These are phyloP conservation scores for Halocynthia aurantium DNA, from an alignment of 23 tunicate genomes.

Conservation along the genomic window DNA sequence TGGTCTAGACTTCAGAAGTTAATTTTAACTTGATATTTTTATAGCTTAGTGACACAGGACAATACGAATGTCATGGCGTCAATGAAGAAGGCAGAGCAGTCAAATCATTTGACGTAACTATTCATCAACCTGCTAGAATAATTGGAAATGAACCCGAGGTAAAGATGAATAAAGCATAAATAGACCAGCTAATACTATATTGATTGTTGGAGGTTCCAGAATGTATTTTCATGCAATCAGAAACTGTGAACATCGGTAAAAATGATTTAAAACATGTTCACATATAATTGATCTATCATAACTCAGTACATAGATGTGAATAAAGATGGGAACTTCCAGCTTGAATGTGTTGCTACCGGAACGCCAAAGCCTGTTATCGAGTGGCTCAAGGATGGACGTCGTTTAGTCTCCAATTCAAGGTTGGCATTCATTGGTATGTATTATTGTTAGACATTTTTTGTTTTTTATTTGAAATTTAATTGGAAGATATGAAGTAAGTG, in stretches of 20 bases:
- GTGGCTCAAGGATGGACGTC: constrained; percentile 69
- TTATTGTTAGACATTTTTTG: background rate
- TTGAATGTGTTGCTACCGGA: constrained; percentile 83
- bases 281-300: constrained; percentile 1
- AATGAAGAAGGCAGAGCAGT: constrained; percentile 80
- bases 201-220: background rate
- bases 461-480: background rate
- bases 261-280: too few species aligned
- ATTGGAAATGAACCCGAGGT: constrained; percentile 14
- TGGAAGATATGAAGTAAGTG: constrained; percentile 36
- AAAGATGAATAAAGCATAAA: background rate
- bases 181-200: background rate
- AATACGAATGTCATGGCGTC: constrained; percentile 65
- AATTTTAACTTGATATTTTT: background rate
- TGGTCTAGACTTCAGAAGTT: background rate
- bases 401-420: background rate
- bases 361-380: constrained; percentile 64
- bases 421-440: background rate
- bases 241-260: too few species aligned
- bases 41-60: constrained; percentile 73
- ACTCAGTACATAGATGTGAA: constrained; percentile 30
- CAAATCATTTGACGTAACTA: constrained; percentile 53
- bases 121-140: constrained; percentile 65
- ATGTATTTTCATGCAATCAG: background rate
- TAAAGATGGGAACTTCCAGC: constrained; percentile 38